Percentiles rank a stretch among this genome's conserved stretches.
These are phyloP conservation scores for Lepidurus apus DNA, from an alignment of 1,140 invertebrate species.

Conservation along the genomic window DNA sequence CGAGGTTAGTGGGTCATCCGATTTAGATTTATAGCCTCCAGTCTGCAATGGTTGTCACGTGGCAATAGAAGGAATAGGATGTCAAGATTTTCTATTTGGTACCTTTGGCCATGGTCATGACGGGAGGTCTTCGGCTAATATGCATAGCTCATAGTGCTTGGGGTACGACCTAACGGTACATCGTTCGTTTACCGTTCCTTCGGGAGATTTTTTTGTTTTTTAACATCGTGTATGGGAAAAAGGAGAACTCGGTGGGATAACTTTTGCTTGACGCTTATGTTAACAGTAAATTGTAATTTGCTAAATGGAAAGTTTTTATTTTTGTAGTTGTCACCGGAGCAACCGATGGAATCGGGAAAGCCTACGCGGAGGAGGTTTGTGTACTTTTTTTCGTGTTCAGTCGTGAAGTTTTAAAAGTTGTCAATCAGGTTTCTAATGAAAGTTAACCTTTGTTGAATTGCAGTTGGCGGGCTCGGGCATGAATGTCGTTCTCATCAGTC, in stretches of 20 bases:
- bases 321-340: constrained; percentile 77
- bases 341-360: constrained; percentile 89
- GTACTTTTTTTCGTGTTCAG: background rate
- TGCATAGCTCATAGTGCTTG: constrained; percentile 12
- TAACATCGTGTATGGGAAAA: too few relatives aligned
- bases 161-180: background rate
- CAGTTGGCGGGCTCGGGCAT: constrained; percentile 29
- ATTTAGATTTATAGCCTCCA: too few relatives aligned
- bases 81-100: background rate
- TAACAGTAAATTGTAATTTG: constrained; percentile 3
- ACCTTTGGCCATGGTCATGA: background rate
- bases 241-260: background rate
- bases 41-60: too few relatives aligned
- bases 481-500: constrained; percentile 74
- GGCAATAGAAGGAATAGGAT: too few relatives aligned
- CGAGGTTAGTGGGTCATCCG: background rate
- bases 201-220: too few relatives aligned
- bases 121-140: background rate
- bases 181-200: background rate
- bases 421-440: background rate
- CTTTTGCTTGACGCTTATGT: constrained; percentile 21
- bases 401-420: constrained; percentile 11
- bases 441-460: background rate
- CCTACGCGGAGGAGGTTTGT: constrained; percentile 66
- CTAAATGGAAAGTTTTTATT: constrained; percentile 37